These are phyloP conservation scores for Trachelipus rathkii DNA, from an alignment of 1,140 invertebrate genomes.

Conservation along the genomic window DNA sequence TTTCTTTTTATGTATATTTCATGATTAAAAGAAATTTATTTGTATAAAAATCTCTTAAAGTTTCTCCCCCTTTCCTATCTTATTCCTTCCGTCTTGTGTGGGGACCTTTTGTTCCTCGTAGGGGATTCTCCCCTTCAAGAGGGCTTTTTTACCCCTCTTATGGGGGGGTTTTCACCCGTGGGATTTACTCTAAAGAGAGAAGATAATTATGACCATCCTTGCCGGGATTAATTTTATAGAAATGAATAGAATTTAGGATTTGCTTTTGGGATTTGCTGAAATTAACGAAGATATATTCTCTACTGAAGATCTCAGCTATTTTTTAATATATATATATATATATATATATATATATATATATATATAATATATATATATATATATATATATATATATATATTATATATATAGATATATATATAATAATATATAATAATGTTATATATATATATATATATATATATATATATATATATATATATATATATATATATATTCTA, in stretches of 20 bases:
- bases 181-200: slow-evolving; percentile 6
- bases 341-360: slow-evolving; percentile 15
- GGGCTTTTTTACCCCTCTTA: slow-evolving; percentile 4
- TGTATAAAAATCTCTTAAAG: slow-evolving; percentile 8
- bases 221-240: slow-evolving; percentile 8
- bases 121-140: neutral
- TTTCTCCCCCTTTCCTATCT: slow-evolving; percentile 3
- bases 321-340: neutral
- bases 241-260: slow-evolving; percentile 11
- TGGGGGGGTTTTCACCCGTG: neutral
- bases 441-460: slow-evolving; percentile 14
- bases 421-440: too few relatives aligned
- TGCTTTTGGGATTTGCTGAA: slow-evolving; percentile 9
- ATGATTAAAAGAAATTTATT: slow-evolving; percentile 10
- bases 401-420: slow-evolving; percentile 19
- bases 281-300: slow-evolving; percentile 13
- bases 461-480: neutral
- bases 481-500: slow-evolving; percentile 15
- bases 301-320: neutral
- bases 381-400: slow-evolving; percentile 21
- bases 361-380: slow-evolving; percentile 18
- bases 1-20: too few relatives aligned
- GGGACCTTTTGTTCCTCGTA: neutral
- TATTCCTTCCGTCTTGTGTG: slow-evolving; percentile 6
- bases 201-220: slow-evolving; percentile 13